Evolutionary conservation across 2,888 invertebrate species (phyloP), one percentile per base, ranked within the genome.

Genomic region (Amorpha juglandis): DNA sequence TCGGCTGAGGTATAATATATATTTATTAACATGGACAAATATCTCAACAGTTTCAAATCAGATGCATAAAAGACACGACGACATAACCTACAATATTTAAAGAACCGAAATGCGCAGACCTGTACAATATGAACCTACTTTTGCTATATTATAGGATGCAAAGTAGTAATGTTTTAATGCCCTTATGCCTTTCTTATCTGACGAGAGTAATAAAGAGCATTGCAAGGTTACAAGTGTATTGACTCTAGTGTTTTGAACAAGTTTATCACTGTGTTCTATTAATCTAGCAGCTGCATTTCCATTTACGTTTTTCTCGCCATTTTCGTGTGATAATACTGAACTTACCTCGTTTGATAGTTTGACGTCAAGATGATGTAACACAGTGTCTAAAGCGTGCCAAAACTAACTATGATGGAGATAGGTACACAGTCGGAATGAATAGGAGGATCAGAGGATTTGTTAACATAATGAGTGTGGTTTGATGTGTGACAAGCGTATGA

Each of bases 141-240:
- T 47, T 48, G 51, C 42, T 63, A 33, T 47, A 63, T 52, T 52
- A 63, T 66, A 78, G 77, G 79, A 70, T 81, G 80, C 86, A 83
- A 83, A 84, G 78, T 84, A 82, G 80, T 83, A 84, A 89, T 88
- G 85, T 89, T 88, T 89, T 87, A 89, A 88, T 89, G 87, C 86
- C 86, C 88, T 83, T 89, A 89, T 86, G 87, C 87, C 87, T 91
- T 92, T 87, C 87, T 91, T 92, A 92, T 92, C 92, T 89, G 91
- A 88, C 89, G 83, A 80, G 82, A 89, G 86, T 89, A 84, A 84
- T 89, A 89, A 89, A 92, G 92, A 92, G 84, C 92, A 82, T 84
- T 85, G 92, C 90, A 92, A 92, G 92, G 92, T 92, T 92, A 92
- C 83, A 86, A 89, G 92, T 90, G 88, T 92, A 90, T 92, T 92